Conservation (phyloP, 1,140 invertebrate species). For the Amphibalanus amphitrite region DNA sequence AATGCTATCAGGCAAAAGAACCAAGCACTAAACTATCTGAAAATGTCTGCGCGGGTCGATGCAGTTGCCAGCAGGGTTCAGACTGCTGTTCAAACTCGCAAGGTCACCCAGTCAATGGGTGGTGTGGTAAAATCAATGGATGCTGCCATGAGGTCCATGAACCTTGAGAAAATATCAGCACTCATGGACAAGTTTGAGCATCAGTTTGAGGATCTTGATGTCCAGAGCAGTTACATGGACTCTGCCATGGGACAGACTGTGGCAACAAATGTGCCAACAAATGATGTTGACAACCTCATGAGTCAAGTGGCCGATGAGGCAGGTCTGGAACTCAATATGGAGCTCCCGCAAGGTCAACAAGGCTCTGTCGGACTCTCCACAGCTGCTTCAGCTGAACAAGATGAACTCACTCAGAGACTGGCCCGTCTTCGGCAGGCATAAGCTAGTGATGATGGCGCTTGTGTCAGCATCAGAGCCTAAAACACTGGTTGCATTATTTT, state of each 20-base stretch:
- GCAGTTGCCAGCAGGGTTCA: slow-evolving; percentile 93
- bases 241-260: slow-evolving; percentile 96
- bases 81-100: slow-evolving; percentile 82
- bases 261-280: slow-evolving; percentile 88
- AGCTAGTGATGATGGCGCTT: too few relatives aligned
- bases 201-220: slow-evolving; percentile 98
- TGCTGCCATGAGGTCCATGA: slow-evolving; percentile 99
- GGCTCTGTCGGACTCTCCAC: slow-evolving; percentile 38
- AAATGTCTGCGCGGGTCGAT: slow-evolving; percentile 96
- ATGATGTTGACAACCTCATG: slow-evolving; percentile 86
- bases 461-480: too few relatives aligned
- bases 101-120: slow-evolving; percentile 66
- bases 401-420: slow-evolving; percentile 84
- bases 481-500: too few relatives aligned
- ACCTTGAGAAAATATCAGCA: slow-evolving; percentile 92
- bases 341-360: slow-evolving; percentile 44
- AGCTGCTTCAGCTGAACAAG: slow-evolving; percentile 69
- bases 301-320: slow-evolving; percentile 98
- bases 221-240: slow-evolving; percentile 97
- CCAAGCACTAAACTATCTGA: slow-evolving; percentile 87
- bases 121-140: slow-evolving; percentile 99
- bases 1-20: slow-evolving; percentile 99
- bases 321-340: slow-evolving; percentile 92
- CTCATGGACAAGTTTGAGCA: slow-evolving; percentile 99
- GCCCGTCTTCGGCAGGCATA: slow-evolving; percentile 68